These are phyloP conservation scores for Drosophila macrospina DNA, from an alignment of 2,888 invertebrate genomes.

Conservation along the genomic window DNA sequence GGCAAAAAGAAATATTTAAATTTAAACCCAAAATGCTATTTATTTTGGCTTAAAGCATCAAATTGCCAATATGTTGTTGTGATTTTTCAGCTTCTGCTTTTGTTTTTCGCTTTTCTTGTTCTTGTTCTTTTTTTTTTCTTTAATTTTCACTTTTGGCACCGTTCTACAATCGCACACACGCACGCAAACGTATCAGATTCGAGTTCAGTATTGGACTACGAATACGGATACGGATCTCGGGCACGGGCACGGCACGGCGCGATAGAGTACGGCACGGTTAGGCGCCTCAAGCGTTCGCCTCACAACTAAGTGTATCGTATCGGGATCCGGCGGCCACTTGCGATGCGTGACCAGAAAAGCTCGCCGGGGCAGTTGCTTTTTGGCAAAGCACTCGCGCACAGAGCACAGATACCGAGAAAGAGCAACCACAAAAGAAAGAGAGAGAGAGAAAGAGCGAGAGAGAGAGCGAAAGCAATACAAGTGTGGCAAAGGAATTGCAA, in stretches of 20 bases:
- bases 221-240: slow-evolving; percentile 61
- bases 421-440: no score
- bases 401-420: slow-evolving; percentile 1
- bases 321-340: slow-evolving; percentile 39
- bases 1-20: slow-evolving; percentile 52
- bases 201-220: slow-evolving; percentile 46
- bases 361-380: slow-evolving; percentile 49
- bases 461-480: not conserved
- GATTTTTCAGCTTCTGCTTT: slow-evolving; percentile 30
- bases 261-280: slow-evolving; percentile 35
- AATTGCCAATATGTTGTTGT: slow-evolving; percentile 63
- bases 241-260: slow-evolving; percentile 31
- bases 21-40: slow-evolving; percentile 56
- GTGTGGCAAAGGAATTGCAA: slow-evolving; percentile 44
- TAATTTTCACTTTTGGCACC: slow-evolving; percentile 55
- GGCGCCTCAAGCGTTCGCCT: slow-evolving; percentile 64
- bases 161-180: slow-evolving; percentile 50
- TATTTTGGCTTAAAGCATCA: slow-evolving; percentile 69
- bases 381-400: slow-evolving; percentile 41
- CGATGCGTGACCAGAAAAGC: slow-evolving; percentile 66
- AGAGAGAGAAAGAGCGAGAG: slow-evolving; percentile 5
- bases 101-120: slow-evolving; percentile 40
- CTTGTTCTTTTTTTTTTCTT: not conserved
- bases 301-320: slow-evolving; percentile 56
- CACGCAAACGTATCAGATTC: slow-evolving; percentile 64